phyloP scores from a whole-genome alignment of 2,797 vertebrate species.

The Falco cherrug region DNA sequence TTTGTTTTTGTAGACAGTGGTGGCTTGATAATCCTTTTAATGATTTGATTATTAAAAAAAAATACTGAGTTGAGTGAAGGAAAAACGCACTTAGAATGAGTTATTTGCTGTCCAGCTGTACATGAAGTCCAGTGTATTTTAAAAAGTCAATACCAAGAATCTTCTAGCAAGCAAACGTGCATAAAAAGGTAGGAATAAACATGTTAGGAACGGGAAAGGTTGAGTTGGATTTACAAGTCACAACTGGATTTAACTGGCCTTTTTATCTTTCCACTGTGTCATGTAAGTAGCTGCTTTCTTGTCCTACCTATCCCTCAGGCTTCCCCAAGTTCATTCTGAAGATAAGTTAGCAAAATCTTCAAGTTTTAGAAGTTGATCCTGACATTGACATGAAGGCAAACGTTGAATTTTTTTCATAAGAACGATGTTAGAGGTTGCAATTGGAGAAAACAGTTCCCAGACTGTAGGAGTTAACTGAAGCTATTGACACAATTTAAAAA shows the following conservation, averaged over 20 bases:
- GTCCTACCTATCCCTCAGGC: constrained; percentile 73
- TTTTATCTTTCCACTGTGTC: constrained; percentile 78
- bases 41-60: constrained; percentile 61
- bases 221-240: constrained; percentile 74
- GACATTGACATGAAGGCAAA: constrained; percentile 75
- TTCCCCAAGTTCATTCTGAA: constrained; percentile 71
- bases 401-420: constrained; percentile 62
- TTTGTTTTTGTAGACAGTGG: constrained; percentile 73
- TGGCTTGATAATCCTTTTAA: constrained; percentile 79
- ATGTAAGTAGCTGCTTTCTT: constrained; percentile 81
- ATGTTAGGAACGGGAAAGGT: neutral
- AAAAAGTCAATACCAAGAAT: constrained; percentile 45
- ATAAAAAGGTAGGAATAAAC: constrained; percentile 35
- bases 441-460: constrained; percentile 76
- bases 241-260: constrained; percentile 74
- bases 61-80: constrained; percentile 59
- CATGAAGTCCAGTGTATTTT: constrained; percentile 50
- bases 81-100: constrained; percentile 66
- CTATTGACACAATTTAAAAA: constrained; percentile 75
- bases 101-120: constrained; percentile 70
- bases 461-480: constrained; percentile 80
- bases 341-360: constrained; percentile 72
- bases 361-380: constrained; percentile 63
- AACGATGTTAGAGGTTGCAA: constrained; percentile 72
- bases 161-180: constrained; percentile 54